Evolutionary conservation across 2,113 vertebrate genomes (phyloP), one percentile per base, ranked within the genome.

Genomic region (Notarius lentiginosus): DNA sequence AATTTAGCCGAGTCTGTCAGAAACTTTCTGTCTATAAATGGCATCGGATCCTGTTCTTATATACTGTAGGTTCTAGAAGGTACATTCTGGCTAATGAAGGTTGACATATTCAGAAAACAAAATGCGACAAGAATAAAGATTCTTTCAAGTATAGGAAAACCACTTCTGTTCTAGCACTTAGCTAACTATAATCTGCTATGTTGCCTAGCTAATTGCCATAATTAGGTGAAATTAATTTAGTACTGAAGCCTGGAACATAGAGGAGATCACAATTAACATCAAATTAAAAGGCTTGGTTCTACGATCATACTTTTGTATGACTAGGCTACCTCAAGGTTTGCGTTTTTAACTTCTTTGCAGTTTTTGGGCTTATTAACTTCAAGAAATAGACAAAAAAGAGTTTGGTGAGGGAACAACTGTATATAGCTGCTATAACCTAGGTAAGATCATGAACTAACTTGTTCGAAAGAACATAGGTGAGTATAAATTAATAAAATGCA

Each of bases 1-100:
- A 81, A 81, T 81, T 81, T 61, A 81, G 56, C 79, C 30, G 10
- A 80, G 56, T 81, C 56, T 81, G 30, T 81, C 56, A 81, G 30
- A 81, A 81, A 61, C 56, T 0, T 34, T 80, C 8, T 41, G 30
- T 11, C 56, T 80, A 41, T 60, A 81, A 61, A 80, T 60, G 79
- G 53, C 53, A 34, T 27, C 17, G 7, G 56, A 80, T 80, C 30
- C 18, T 79, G n/a, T 34, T 79, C n/a, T 79, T 17, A 80, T 34
- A 60, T 11, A 20, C 55, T 60, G 15, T 56, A 79, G 27, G 55
- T 58, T 60, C 53, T 34, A 60, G 30, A 80, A 22, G 17, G 27
- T 41, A 11, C 56, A 10, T 22, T 60, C 4, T 60, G 9, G 11
- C 18, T 41, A 30, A 1, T 79, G 24, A 27, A 17, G 8, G n/a